Percentiles rank a stretch among this genome's conserved stretches.
These are phyloP conservation scores for Tillus elongatus DNA, from an alignment of 2,888 invertebrate species.

Conservation along the genomic window DNA sequence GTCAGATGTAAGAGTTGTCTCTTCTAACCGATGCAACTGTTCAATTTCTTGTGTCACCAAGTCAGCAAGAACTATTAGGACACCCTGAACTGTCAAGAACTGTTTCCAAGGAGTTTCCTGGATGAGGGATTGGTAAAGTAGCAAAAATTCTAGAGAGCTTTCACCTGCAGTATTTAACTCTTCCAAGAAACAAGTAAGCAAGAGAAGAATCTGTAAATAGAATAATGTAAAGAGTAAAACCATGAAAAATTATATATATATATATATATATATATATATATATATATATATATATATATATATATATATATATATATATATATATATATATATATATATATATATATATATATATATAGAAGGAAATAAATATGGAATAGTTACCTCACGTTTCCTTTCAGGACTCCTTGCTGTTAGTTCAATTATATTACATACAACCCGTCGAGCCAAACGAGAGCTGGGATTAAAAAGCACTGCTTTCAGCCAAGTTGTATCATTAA, in stretches of 20 bases:
- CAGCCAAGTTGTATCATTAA: constrained; percentile 73
- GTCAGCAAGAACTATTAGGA: constrained; percentile 74
- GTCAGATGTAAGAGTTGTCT: constrained; percentile 87
- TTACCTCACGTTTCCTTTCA: constrained; percentile 57
- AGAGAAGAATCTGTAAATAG: constrained; percentile 58
- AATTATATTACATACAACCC: constrained; percentile 81
- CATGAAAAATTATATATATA: background rate
- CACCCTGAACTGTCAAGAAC: constrained; percentile 80
- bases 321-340: too few relatives aligned
- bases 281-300: too few relatives aligned
- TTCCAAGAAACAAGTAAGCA: constrained; percentile 80
- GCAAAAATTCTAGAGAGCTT: constrained; percentile 83
- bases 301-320: too few relatives aligned
- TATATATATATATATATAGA: too few relatives aligned
- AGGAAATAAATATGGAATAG: too few relatives aligned
- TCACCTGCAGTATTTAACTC: constrained; percentile 84
- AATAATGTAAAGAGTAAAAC: constrained; percentile 5
- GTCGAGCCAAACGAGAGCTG: constrained; percentile 79
- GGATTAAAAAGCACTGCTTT: constrained; percentile 88
- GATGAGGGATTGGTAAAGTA: constrained; percentile 77
- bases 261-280: too few relatives aligned
- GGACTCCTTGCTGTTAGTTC: constrained; percentile 68
- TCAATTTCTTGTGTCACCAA: constrained; percentile 83
- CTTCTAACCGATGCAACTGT: constrained; percentile 79
- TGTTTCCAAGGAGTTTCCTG: constrained; percentile 87